Conservation (phyloP, 2,888 invertebrate genomes). For the Malachius bipustulatus region DNA sequence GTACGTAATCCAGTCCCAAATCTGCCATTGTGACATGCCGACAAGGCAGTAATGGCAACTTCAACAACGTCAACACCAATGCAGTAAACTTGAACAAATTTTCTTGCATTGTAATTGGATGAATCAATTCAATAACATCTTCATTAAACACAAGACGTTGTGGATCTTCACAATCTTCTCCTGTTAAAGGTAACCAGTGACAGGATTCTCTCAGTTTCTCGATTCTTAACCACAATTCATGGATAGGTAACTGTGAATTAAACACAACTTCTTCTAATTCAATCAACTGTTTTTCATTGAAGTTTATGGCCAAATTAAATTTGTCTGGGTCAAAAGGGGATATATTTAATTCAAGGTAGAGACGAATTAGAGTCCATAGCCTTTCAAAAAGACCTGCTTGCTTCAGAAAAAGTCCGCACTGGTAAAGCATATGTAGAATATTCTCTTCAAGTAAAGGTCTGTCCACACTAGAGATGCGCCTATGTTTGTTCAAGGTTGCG, state of each 20-base stretch:
- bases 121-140: conserved; percentile 55
- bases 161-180: conserved; percentile 46
- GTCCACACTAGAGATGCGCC: conserved; percentile 30
- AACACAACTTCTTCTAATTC: conserved; percentile 52
- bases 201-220: conserved; percentile 61
- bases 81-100: conserved; percentile 49
- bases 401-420: conserved; percentile 47
- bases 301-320: conserved; percentile 24
- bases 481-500: conserved; percentile 35
- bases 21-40: conserved; percentile 36
- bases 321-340: conserved; percentile 30
- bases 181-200: conserved; percentile 52
- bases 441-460: conserved; percentile 32
- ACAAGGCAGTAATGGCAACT: conserved; percentile 47
- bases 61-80: conserved; percentile 44
- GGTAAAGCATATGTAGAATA: conserved; percentile 39
- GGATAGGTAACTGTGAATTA: conserved; percentile 51
- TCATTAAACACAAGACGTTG: conserved; percentile 53
- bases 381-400: conserved; percentile 66
- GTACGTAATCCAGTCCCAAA: conserved; percentile 36
- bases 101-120: conserved; percentile 47
- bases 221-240: conserved; percentile 62
- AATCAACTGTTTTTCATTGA: conserved; percentile 41
- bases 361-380: conserved; percentile 57
- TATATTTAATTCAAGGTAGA: conserved; percentile 57